Evolutionary conservation across 2,888 invertebrate genomes (phyloP), one percentile per base, ranked within the genome.

Genomic region (Entomobrya multifasciata): DNA sequence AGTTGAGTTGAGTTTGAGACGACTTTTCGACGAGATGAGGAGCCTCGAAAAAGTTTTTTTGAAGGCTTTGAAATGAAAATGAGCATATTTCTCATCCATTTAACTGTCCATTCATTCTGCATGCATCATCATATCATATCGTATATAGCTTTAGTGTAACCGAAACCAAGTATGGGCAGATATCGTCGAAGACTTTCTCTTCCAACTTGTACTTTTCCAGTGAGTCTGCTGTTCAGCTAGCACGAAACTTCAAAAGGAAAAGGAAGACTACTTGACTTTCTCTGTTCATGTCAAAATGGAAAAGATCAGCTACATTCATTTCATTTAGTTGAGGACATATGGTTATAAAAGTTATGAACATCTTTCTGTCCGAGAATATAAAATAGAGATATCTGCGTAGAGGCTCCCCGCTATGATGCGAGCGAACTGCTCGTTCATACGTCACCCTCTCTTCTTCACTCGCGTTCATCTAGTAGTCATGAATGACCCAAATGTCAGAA

Each of bases 401-500:
- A 36, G 4, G 36, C 36, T 70, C n/a, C 47, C 47, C n/a, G 11
- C 13, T 67, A 70, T 70, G 20, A 22, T 70, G 6, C 47, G 6
- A 44, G 6, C 25, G 6, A 44, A 27, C 47, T 27, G 44, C 41
- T 20, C 25, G 22, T 13, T 47, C 11, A 49, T 44, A n/a, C 62
- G 62, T 78, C 44, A 49, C 36, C 41, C 49, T 52, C 65, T 49
- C 72, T 27, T 47, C 47, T 47, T 62, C 52, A 47, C 70, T 70
- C 44, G 72, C 44, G 72, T 60, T 83, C 74, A 76, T 83, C 74
- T 13, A 41, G 41, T 36, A 86, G 79, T 86, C 79, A 86, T 79
- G 85, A 86, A 79, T 79, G 85, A 86, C 79, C 85, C 78, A 70
- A 86, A 86, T 86, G 86, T 86, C 86, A 80, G 74, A 86, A 86